Conservation (phyloP, 2,888 invertebrate species). For the Epicampocera succincta region DNA sequence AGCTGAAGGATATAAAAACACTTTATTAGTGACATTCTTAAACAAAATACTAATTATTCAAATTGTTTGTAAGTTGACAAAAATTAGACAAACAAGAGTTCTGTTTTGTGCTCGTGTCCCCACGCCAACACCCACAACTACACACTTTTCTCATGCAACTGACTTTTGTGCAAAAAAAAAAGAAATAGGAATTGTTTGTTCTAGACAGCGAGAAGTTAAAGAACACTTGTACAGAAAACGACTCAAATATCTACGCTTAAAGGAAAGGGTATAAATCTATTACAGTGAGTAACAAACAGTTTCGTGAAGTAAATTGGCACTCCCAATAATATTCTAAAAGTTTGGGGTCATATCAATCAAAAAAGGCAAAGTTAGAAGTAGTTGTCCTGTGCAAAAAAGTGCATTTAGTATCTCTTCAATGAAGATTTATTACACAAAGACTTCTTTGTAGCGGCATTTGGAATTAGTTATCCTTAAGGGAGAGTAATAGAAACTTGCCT, state of each 20-base stretch:
- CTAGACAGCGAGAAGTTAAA: slow-evolving; percentile 54
- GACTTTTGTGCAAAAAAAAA: slow-evolving; percentile 23
- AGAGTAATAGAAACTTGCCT: too few relatives aligned
- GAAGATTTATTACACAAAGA: too few relatives aligned
- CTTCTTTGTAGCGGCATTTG: too few relatives aligned
- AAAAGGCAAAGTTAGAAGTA: too few relatives aligned
- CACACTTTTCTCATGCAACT: background rate
- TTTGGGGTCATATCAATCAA: too few relatives aligned
- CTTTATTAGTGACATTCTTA: slow-evolving; percentile 56
- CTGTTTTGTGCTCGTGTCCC: slow-evolving; percentile 8
- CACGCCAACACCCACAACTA: background rate
- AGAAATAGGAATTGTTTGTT: slow-evolving; percentile 38
- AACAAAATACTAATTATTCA: slow-evolving; percentile 71
- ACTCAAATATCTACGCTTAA: background rate
- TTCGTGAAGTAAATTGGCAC: too few relatives aligned
- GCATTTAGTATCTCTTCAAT: too few relatives aligned
- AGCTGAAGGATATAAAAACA: slow-evolving; percentile 28
- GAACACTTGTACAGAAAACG: background rate
- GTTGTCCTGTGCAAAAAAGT: too few relatives aligned
- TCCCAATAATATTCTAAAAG: too few relatives aligned
- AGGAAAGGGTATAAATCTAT: background rate
- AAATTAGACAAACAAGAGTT: slow-evolving; percentile 62
- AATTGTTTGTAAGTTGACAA: slow-evolving; percentile 69
- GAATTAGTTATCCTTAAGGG: too few relatives aligned
- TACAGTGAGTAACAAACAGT: slow-evolving; percentile 21